Conservation (phyloP, 2,113 vertebrate species). For the Urocolius indicus region DNA sequence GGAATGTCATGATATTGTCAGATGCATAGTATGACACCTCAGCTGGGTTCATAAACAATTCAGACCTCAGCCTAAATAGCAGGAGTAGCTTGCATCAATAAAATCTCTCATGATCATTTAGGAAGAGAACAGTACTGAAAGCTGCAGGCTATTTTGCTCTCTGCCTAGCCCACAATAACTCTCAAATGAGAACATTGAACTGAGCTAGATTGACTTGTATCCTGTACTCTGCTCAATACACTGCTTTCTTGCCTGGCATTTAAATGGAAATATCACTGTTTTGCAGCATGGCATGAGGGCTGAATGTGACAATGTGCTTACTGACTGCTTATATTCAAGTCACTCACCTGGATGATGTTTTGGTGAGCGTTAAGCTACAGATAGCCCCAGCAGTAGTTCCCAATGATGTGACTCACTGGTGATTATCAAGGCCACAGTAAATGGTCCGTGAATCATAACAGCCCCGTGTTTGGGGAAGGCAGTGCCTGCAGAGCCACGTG, state of each 20-base stretch:
- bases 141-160: slow-evolving; percentile 32
- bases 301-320: not conserved
- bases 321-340: not conserved
- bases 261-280: not conserved
- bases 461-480: rapidly evolving
- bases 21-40: not conserved
- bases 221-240: not conserved
- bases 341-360: not conserved
- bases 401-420: not conserved
- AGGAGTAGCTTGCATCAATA: not conserved
- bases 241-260: not conserved
- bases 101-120: slow-evolving; percentile 21
- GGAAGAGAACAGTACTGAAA: slow-evolving; percentile 14
- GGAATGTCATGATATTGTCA: not conserved
- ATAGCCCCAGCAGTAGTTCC: not conserved
- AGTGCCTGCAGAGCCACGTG: not conserved
- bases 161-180: not conserved
- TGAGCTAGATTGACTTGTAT: slow-evolving; percentile 1
- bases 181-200: slow-evolving; percentile 52
- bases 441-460: not conserved
- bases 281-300: not conserved
- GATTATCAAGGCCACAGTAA: not conserved
- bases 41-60: not conserved
- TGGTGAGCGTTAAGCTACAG: not conserved
- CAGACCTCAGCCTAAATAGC: slow-evolving; percentile 10